Conservation (phyloP, 2,888 invertebrate species). For the Drosophila anomalipes region DNA sequence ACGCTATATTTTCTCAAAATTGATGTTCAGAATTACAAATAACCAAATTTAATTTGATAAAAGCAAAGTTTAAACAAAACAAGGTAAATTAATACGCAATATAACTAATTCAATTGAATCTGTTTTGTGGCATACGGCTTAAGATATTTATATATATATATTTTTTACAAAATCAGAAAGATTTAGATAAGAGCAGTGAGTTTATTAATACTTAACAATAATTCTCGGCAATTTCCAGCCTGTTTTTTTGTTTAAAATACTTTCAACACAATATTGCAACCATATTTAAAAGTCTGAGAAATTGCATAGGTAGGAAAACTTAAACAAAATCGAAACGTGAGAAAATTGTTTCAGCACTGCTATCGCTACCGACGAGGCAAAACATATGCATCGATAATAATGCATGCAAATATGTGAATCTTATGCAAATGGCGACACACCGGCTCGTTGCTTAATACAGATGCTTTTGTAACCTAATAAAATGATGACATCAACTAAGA, state of each 20-base stretch:
- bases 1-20: conserved; percentile 3
- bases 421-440: conserved; percentile 1
- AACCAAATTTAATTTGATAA: not conserved
- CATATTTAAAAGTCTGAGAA: conserved; percentile 25
- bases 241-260: not conserved
- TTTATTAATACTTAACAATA: not conserved
- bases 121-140: not conserved
- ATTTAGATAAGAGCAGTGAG: not conserved
- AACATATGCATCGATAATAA: conserved; percentile 16
- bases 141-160: not conserved
- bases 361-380: not conserved
- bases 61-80: not conserved
- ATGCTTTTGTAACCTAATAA: not conserved
- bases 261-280: not conserved
- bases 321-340: conserved; percentile 18
- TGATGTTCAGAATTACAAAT: not conserved
- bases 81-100: not conserved
- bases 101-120: not conserved
- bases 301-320: not conserved
- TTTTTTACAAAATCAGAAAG: not conserved
- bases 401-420: not conserved
- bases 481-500: not conserved
- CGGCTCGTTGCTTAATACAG: conserved; percentile 4
- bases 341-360: conserved; percentile 27
- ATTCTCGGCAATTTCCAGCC: not conserved